Conservation (phyloP, 1,140 invertebrate genomes). For the Drosophila ohnishii region DNA sequence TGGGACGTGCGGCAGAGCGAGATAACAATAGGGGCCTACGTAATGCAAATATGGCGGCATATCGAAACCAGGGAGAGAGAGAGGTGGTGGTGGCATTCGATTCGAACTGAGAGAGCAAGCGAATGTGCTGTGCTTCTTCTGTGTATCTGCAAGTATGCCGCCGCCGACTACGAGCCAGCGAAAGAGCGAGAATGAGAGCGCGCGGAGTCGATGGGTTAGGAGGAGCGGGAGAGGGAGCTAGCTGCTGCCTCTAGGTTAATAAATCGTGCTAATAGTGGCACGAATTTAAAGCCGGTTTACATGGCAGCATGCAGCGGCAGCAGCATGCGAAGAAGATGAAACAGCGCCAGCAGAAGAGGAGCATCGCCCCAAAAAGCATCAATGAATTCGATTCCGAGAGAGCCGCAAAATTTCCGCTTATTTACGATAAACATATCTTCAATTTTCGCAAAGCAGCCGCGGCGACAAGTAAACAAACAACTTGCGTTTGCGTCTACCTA, state of each 20-base stretch:
- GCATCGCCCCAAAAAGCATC: conserved; percentile 50
- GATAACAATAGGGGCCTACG: conserved; percentile 66
- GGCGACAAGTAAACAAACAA: conserved; percentile 45
- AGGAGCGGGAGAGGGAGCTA: conserved; percentile 36
- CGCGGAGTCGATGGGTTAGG: not conserved
- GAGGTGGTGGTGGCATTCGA: conserved; percentile 39
- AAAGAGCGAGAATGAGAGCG: conserved; percentile 21
- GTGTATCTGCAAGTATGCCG: conserved; percentile 75
- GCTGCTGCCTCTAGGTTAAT: conserved; percentile 69
- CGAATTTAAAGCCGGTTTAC: conserved; percentile 79
- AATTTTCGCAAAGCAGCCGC: conserved; percentile 18
- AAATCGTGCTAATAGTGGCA: conserved; percentile 81
- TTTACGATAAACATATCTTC: conserved; percentile 47
- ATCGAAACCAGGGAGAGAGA: conserved; percentile 52
- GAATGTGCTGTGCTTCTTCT: conserved; percentile 30
- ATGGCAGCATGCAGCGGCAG: conserved; percentile 45
- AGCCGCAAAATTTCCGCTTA: conserved; percentile 32
- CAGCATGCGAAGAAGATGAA: conserved; percentile 12
- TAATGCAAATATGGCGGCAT: conserved; percentile 80
- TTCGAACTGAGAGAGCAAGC: conserved; percentile 44
- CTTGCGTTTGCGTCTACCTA: conserved; percentile 28
- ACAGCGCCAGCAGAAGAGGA: conserved; percentile 25
- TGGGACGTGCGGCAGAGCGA: conserved; percentile 47
- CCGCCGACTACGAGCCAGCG: conserved; percentile 20
- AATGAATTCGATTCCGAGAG: conserved; percentile 57